Base-by-base conservation (phyloP, 2,797 vertebrate species). In the Chaunax sp. region DNA sequence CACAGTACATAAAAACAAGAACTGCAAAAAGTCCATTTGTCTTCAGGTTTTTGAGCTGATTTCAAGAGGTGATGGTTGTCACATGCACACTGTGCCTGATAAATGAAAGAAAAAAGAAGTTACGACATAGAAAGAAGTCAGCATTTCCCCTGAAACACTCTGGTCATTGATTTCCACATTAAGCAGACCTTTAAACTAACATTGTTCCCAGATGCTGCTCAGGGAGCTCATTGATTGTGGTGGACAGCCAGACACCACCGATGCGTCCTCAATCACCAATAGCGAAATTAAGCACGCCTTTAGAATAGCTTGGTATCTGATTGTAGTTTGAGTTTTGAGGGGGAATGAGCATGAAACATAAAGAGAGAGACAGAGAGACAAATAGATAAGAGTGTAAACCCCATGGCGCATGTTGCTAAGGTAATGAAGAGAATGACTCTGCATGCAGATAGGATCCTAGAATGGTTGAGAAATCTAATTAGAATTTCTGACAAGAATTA, bases 191-290 rank as follows among this genome's bases (percentile, higher is more conserved):
- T 84, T 83, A 72, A 51, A 70, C 64, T 60, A 76, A 74, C 57
- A 58, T 60, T 66, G 69, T 83, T 83, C 72, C 78, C 72, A 82
- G 82, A 85, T 71, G 2, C 58, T 69, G 64, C 66, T 73, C 64
- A 76, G 66, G 82, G 72, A 84, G 67, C 51, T 55, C 81, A 91
- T 89, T 71, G 86, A 90, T 88, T 78, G 81, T 23, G 69, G 78
- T 80, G 78, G 55, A 79, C 72, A 84, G 75, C 63, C 69, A 84
- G 76, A 88, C 80, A 83, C 71, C 56, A 43, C 52, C 69, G 64
- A 81, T 58, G 47, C 33, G 75, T 80, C 80, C 79, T 84, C 73
- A 73, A 85, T 80, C 67, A 77, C 60, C 43, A 43, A 70, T 25
- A 63, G 64, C 68, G 62, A 82, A 88, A 85, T 75, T 66, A 75